Evolutionary conservation across 2,797 vertebrate genomes (phyloP).

Genomic region (Eulemur rubriventer): DNA sequence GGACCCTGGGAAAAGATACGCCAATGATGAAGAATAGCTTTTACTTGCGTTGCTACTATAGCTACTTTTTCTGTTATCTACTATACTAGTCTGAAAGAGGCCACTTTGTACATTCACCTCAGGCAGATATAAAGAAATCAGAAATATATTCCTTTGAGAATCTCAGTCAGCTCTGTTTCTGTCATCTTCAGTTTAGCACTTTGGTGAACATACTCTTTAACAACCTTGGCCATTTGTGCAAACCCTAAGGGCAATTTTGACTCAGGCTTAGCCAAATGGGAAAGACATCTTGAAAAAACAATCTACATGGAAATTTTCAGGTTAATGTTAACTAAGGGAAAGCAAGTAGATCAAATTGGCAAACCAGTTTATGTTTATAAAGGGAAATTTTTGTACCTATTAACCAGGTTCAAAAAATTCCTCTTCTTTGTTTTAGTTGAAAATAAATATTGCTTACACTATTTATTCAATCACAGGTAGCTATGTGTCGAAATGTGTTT

Average conservation of each 20-base stretch:
- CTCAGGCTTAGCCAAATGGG: constrained; percentile 58
- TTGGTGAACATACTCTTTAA: constrained; percentile 86
- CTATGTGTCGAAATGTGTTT: neutral
- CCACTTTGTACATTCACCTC: constrained; percentile 86
- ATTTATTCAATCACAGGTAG: neutral
- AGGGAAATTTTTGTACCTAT: neutral
- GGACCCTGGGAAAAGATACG: constrained; percentile 83
- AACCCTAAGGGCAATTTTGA: constrained; percentile 64
- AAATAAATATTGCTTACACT: neutral
- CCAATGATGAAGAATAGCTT: constrained; percentile 87
- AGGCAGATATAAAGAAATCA: constrained; percentile 77
- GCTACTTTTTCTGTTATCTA: constrained; percentile 69
- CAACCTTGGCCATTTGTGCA: constrained; percentile 86
- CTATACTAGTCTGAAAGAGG: constrained; percentile 54
- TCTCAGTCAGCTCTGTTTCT: constrained; percentile 84
- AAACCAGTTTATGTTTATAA: neutral
- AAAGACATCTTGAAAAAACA: constrained; percentile 50
- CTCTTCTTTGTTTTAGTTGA: neutral
- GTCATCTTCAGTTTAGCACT: constrained; percentile 86
- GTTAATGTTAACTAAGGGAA: constrained; percentile 65
- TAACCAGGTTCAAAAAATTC: neutral
- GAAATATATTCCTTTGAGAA: constrained; percentile 84
- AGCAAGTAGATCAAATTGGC: neutral
- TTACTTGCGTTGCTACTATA: constrained; percentile 77
- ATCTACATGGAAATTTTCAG: constrained; percentile 21